These are phyloP conservation scores for Asbolus verrucosus DNA, from an alignment of 1,140 invertebrate genomes.

Conservation along the genomic window DNA sequence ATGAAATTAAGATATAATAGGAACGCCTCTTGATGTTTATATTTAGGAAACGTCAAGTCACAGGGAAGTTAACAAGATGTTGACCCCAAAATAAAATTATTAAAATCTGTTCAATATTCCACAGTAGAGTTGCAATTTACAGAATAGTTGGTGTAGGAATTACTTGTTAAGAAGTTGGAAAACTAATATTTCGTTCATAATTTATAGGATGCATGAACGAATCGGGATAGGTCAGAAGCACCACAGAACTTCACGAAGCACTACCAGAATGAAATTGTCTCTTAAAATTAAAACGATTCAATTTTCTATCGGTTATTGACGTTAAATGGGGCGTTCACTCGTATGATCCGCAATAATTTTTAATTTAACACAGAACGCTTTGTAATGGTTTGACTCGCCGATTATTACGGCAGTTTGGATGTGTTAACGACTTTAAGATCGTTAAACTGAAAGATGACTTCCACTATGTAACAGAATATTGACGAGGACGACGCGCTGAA, in stretches of 20 bases:
- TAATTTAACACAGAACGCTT: slow-evolving; percentile 27
- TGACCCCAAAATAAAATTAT: slow-evolving; percentile 8
- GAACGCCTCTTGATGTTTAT: no score
- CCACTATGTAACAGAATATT: slow-evolving; percentile 33
- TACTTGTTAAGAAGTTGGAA: slow-evolving; percentile 13
- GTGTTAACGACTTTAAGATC: slow-evolving; percentile 42
- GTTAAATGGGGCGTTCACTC: slow-evolving; percentile 11
- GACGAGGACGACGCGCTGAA: slow-evolving; percentile 15
- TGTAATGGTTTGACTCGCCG: background rate
- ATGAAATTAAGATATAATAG: no score
- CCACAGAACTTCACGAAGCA: background rate
- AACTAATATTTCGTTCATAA: slow-evolving; percentile 20
- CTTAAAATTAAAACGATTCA: slow-evolving; percentile 17
- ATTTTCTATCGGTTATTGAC: slow-evolving; percentile 15
- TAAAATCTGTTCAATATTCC: slow-evolving; percentile 28
- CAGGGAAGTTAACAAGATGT: no score
- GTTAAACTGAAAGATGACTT: slow-evolving; percentile 42
- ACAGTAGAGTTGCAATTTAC: slow-evolving; percentile 14
- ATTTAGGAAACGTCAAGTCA: no score
- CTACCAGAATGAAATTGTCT: no score
- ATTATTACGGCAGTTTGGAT: slow-evolving; percentile 41
- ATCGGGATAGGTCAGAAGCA: background rate
- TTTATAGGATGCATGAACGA: slow-evolving; percentile 8
- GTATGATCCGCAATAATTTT: slow-evolving; percentile 34
- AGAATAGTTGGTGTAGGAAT: background rate